Evolutionary conservation across 2,888 invertebrate genomes (phyloP), one percentile per base, ranked within the genome.

Genomic region (Cecidostiba fungosa): DNA sequence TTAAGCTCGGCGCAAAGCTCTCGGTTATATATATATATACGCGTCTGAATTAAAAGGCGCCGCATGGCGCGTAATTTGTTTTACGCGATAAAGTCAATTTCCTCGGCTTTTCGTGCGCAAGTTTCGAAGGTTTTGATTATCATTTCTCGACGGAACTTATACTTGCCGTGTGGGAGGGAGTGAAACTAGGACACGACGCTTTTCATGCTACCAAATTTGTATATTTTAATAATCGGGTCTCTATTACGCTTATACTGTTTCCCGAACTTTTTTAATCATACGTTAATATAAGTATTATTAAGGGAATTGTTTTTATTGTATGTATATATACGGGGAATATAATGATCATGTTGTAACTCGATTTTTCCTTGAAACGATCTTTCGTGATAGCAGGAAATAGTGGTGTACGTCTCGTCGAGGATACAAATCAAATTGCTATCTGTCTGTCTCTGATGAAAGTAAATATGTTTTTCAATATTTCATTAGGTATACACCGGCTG

Each of bases 101-200:
- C 16, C n/a, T n/a, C 43, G 39, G 69, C 23, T 72, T 72, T 23
- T n/a, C 72, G n/a, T 12, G 43, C 72, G 72, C 72, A n/a, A 72
- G 12, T 72, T 72, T 39, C 23, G 23, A 36, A 39, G 36, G 23
- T 72, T 72, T 12, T 72, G 39, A 72, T 72, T 72, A 72, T 59
- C 54, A 59, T 72, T 72, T 72, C 39, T 8, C 36, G 72, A n/a
- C 43, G 43, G 72, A 39, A 12, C 72, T 39, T 59, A n/a, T 8
- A n/a, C 1, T 23, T 0, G 36, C 36, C 19, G 1, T 70, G 70
- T n/a, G n/a, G n/a, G n/a, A n/a, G n/a, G 16, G 50, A 16, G 54
- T 23, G 54, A 72, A 72, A 72, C 72, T 72, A 23, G 72, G 72
- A 12, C 39, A 72, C 43, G 39, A n/a, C 4, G 0, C n/a, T 8